These are phyloP conservation scores for Melanerpes formicivorus DNA, from an alignment of 2,113 vertebrate genomes.

Conservation along the genomic window DNA sequence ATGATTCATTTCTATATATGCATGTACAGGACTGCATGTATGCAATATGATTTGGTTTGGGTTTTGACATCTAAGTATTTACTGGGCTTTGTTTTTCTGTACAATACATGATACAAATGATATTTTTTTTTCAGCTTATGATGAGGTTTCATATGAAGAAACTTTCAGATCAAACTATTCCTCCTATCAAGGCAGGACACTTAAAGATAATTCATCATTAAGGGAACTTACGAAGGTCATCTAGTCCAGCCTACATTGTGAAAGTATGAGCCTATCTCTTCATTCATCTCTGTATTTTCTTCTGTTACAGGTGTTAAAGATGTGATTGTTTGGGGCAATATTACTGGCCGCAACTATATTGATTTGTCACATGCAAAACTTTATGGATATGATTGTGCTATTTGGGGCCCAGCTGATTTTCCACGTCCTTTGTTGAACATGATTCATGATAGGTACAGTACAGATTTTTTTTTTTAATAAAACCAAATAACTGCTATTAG, in stretches of 20 bases:
- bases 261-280: not conserved
- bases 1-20: not conserved
- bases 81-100: not conserved
- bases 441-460: constrained; percentile 83
- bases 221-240: not conserved
- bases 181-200: not conserved
- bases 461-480: not conserved
- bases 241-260: not conserved
- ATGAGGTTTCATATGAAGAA: not conserved
- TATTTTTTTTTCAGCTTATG: not conserved
- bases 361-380: constrained; percentile 88
- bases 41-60: not conserved
- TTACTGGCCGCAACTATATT: constrained; percentile 82
- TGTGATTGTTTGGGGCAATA: constrained; percentile 93
- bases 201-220: not conserved
- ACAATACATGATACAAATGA: not conserved
- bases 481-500: not conserved
- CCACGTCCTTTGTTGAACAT: constrained; percentile 73
- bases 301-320: constrained; percentile 81
- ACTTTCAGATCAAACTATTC: not conserved
- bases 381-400: constrained; percentile 78
- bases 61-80: not conserved
- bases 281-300: not conserved
- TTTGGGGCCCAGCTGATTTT: constrained; percentile 83
- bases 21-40: not conserved